A percentile compares a stretch with the other conserved stretches of the same genome.
Conservation (phyloP, 2,888 invertebrate species). For the Brenthis hecate region DNA sequence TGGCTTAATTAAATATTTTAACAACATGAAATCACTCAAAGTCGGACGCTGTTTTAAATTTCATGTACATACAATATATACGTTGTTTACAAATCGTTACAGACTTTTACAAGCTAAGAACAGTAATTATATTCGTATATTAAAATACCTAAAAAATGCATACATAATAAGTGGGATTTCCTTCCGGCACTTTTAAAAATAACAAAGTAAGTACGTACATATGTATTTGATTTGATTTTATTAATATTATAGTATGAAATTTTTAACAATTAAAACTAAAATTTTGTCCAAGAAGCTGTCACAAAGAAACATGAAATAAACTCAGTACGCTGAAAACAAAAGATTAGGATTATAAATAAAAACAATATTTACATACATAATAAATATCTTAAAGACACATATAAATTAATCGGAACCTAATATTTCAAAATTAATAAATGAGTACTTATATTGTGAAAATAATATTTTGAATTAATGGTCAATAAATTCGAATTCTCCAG, state of each 20-base stretch:
- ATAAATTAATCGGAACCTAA: constrained; percentile 83
- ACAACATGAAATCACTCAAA: no score
- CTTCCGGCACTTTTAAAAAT: no score
- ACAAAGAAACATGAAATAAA: constrained; percentile 48
- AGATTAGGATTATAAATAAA: constrained; percentile 78
- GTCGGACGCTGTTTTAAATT: no score
- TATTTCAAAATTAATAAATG: constrained; percentile 83
- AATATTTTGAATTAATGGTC: constrained; percentile 83
- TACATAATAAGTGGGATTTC: no score
- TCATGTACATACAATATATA: no score
- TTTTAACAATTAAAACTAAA: neutral
- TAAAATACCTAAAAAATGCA: no score
- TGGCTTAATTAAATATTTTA: neutral
- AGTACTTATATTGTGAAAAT: constrained; percentile 83
- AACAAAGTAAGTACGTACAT: no score
- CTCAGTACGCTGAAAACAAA: constrained; percentile 66
- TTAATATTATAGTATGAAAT: neutral
- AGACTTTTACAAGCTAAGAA: no score
- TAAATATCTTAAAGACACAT: constrained; percentile 82
- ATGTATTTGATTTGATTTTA: neutral
- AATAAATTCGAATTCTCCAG: constrained; percentile 83
- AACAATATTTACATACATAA: constrained; percentile 81
- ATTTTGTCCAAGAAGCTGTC: constrained; percentile 2
- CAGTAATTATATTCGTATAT: no score
- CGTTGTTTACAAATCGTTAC: no score